Percentiles rank a stretch among this genome's conserved stretches.
Conservation (phyloP, 2,113 vertebrate genomes). For the Melanotaenia duboulayi region DNA sequence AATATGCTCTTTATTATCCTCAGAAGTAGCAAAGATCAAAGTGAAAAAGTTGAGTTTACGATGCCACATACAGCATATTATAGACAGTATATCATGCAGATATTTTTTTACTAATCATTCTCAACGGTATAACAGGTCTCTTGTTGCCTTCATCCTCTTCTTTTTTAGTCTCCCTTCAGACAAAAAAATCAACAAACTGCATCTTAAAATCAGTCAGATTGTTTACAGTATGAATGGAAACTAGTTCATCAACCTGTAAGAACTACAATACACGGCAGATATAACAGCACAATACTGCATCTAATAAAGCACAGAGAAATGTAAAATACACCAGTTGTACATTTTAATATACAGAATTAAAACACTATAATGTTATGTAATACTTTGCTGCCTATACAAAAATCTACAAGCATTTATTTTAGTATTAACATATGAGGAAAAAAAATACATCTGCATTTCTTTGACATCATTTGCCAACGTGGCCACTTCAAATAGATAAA, state of each 20-base stretch:
- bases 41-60: constrained; percentile 65
- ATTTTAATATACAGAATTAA: constrained; percentile 63
- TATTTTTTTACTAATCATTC: constrained; percentile 19
- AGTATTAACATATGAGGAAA: constrained; percentile 66
- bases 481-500: constrained; percentile 39
- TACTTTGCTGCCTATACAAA: constrained; percentile 68
- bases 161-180: background rate
- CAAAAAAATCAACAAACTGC: background rate
- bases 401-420: constrained; percentile 67
- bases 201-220: background rate
- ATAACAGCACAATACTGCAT: constrained; percentile 44
- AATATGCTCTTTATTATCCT: constrained; percentile 71
- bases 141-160: background rate
- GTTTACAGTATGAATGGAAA: constrained; percentile 25
- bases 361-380: constrained; percentile 58
- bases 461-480: constrained; percentile 46
- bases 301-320: constrained; percentile 52
- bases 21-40: constrained; percentile 73
- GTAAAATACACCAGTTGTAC: constrained; percentile 57
- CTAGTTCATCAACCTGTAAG: constrained; percentile 14
- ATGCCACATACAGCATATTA: constrained; percentile 53
- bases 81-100: constrained; percentile 70
- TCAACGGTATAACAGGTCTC: constrained; percentile 1
- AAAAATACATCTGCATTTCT: constrained; percentile 35
- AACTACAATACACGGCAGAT: constrained; percentile 50